Evolutionary conservation across 2,888 invertebrate genomes (phyloP).

Genomic region (Lottia scabra): DNA sequence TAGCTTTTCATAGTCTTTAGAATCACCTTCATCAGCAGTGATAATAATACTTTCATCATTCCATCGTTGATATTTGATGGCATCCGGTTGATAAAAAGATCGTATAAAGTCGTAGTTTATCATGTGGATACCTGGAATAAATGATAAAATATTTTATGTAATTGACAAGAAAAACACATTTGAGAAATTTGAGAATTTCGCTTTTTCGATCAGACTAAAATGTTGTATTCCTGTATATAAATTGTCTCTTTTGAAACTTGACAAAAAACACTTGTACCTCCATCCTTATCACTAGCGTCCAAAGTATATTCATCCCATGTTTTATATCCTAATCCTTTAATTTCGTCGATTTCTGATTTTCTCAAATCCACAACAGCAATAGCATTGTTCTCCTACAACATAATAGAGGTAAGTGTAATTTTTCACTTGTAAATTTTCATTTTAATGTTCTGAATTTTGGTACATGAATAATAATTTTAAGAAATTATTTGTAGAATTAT

Average conservation of each 20-base stretch:
- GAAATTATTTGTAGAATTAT: no score
- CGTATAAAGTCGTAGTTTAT: background rate
- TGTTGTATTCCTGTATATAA: no score
- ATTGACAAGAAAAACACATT: no score
- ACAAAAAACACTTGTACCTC: constrained; percentile 30
- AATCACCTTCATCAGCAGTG: constrained; percentile 54
- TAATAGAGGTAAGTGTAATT: no score
- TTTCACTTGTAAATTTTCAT: no score
- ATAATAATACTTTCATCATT: constrained; percentile 40
- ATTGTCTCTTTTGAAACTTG: background rate
- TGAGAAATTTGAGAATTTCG: no score
- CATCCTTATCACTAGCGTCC: constrained; percentile 52
- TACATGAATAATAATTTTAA: no score
- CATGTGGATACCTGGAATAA: background rate
- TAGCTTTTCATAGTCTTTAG: constrained; percentile 40
- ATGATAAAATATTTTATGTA: no score
- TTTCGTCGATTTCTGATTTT: constrained; percentile 35
- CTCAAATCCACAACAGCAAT: constrained; percentile 50
- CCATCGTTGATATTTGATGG: constrained; percentile 36
- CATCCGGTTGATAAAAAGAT: constrained; percentile 45
- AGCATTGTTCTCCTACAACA: constrained; percentile 54
- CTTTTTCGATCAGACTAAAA: no score
- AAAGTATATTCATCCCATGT: constrained; percentile 39
- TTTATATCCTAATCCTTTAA: constrained; percentile 53
- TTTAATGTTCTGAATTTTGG: no score